Evolutionary conservation across 2,797 vertebrate genomes (phyloP).

Genomic region (Sebastes steindachneri): DNA sequence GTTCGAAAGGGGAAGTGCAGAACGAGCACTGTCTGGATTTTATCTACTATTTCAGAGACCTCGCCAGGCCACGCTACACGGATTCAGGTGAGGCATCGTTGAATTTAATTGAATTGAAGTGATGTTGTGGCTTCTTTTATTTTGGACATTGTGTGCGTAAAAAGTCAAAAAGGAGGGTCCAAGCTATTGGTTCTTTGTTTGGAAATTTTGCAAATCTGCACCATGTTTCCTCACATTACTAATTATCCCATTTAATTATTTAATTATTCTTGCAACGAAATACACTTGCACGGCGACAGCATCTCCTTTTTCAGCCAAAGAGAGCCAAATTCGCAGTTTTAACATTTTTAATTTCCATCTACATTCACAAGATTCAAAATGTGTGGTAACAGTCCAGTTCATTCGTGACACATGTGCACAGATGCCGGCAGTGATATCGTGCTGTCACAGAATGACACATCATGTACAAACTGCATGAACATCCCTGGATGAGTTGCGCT

Average conservation of each 20-base stretch:
- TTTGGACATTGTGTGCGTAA: background rate
- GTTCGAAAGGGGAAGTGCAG: conserved; percentile 94
- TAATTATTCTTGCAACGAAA: background rate
- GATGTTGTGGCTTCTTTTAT: conserved; percentile 12
- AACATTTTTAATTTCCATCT: background rate
- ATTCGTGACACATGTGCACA: background rate
- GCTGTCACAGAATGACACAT: background rate
- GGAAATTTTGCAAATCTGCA: background rate
- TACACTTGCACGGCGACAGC: no score
- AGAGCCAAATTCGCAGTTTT: background rate
- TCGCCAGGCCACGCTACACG: conserved; percentile 90
- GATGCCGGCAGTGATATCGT: background rate
- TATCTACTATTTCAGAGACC: conserved; percentile 95
- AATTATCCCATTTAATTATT: background rate
- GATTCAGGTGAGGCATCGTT: conserved; percentile 92
- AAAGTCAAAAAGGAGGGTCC: background rate
- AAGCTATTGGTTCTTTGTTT: background rate
- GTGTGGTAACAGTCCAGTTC: background rate
- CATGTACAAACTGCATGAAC: background rate
- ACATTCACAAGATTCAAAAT: background rate
- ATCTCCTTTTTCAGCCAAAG: background rate
- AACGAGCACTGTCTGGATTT: conserved; percentile 97
- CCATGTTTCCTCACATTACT: background rate
- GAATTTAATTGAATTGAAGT: background rate
- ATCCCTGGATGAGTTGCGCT: conserved; percentile 8